A percentile compares a stretch with the other conserved stretches of the same genome.
Evolutionary conservation across 1,140 invertebrate genomes (phyloP).

Genomic region (Zaprionus kolodkinae): DNA sequence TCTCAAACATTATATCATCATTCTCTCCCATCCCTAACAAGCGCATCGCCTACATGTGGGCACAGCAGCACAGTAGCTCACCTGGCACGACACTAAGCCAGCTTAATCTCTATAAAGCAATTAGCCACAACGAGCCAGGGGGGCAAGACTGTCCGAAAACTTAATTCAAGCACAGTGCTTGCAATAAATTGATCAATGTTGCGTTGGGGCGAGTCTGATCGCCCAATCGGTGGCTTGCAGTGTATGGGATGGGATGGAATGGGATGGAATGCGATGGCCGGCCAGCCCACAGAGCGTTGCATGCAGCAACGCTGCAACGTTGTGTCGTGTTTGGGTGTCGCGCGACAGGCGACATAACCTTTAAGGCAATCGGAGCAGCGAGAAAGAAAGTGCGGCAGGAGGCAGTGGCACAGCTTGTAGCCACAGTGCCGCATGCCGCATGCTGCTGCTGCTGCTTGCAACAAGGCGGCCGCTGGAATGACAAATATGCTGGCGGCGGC

Average conservation of each 20-base stretch:
- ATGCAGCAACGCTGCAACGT: constrained; percentile 23
- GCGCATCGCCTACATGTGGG: background rate
- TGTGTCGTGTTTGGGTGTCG: constrained; percentile 57
- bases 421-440: constrained; percentile 15
- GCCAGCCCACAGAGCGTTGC: constrained; percentile 25
- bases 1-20: background rate
- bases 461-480: constrained; percentile 55
- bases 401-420: constrained; percentile 21
- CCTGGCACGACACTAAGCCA: background rate
- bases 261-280: no score
- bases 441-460: constrained; percentile 35
- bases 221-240: constrained; percentile 19
- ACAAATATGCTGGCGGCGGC: constrained; percentile 72
- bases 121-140: background rate
- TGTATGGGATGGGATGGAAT: constrained; percentile 9
- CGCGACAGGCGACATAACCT: constrained; percentile 76
- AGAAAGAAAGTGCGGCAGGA: constrained; percentile 10
- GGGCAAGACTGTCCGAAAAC: background rate
- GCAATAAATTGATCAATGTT: constrained; percentile 2
- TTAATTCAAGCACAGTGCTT: background rate
- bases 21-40: background rate
- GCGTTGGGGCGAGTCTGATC: background rate
- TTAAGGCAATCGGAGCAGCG: constrained; percentile 61
- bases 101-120: background rate
- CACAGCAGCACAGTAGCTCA: background rate